Percentiles rank a stretch among this genome's conserved stretches.
These are phyloP conservation scores for Vesta saturnalis DNA, from an alignment of 2,888 invertebrate genomes.

Conservation along the genomic window DNA sequence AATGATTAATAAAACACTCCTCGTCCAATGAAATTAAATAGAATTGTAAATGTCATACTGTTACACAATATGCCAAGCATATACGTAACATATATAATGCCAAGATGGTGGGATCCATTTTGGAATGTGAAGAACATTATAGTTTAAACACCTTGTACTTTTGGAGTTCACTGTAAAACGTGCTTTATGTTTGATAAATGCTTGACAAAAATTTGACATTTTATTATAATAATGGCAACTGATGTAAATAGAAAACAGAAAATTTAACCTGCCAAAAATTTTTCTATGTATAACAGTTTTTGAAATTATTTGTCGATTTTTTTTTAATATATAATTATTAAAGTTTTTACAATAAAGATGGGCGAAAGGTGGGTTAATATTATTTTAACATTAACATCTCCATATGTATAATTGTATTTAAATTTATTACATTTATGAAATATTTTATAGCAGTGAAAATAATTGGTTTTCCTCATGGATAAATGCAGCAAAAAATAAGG, in stretches of 20 bases:
- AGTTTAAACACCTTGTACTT: too few species aligned
- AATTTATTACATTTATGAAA: conserved; percentile 21
- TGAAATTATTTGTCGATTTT: conserved; percentile 30
- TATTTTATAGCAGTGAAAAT: conserved; percentile 50
- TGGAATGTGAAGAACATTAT: too few species aligned
- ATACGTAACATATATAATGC: too few species aligned
- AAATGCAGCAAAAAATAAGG: conserved; percentile 61
- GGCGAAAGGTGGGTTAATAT: neutral
- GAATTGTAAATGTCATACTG: too few species aligned
- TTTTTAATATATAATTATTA: conserved; percentile 2
- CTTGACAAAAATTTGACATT: conserved; percentile 19
- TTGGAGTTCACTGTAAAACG: too few species aligned
- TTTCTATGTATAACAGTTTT: conserved; percentile 31
- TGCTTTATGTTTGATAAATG: neutral
- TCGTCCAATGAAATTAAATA: too few species aligned
- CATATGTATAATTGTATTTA: conserved; percentile 23
- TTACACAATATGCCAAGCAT: too few species aligned
- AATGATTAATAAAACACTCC: too few species aligned
- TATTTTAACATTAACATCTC: neutral
- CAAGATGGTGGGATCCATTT: too few species aligned
- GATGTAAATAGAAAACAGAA: conserved; percentile 44
- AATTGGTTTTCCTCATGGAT: conserved; percentile 62
- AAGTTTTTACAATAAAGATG: neutral
- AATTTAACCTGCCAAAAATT: conserved; percentile 43
- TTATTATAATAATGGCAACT: conserved; percentile 28